Evolutionary conservation across 23 tunicate species (phyloP), one percentile per base, ranked within the genome.

Genomic region (Clavelina lepadiformis): DNA sequence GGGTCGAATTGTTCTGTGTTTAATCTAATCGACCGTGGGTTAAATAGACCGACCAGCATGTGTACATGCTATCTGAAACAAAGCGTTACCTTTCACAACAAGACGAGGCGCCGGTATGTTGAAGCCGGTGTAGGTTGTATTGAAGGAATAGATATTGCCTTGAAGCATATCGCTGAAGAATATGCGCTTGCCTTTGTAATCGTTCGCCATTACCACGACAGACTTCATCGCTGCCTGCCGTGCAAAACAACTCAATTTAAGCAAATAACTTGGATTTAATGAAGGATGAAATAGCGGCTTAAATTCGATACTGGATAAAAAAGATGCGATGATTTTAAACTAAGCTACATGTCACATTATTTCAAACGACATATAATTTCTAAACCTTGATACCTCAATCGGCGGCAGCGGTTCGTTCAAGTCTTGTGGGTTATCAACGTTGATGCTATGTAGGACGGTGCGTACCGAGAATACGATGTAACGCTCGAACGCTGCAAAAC

Each of bases 91-190:
- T 51, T 65, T 46, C 3, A 67, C 74, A 32, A 83, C 91, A 1
- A 65, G 51, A 35, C 71, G 30, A 5, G 88, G 88, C 13, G 35
- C 38, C 3, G 65, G 49, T 3, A 35, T 35, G n/a, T 51, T 34
- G 1, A 28, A 13, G 20, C 72, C 71, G 11, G 52, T 53, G 20
- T 35, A 49, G 7, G 35, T 46, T n/a, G 67, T 74, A 29, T 63
- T 63, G 59, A 86, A 50, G 35, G 47, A 58, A 46, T 78, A 78
- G 18, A 86, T 86, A 24, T 44, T 71, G 15, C 63, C 32, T 55
- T 33, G 44, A 19, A 31, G 27, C 71, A 78, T 58, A 53, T 86
- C 95, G 41, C 85, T 77, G 85, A 71, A 86, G 65, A 86, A 86
- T n/a, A 86, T 49, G 0, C 85, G 53, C 29, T 49, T 35, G 44